Base-by-base conservation (phyloP, 2,888 invertebrate genomes). In the Pseudococcus jackbeardsleyi region DNA sequence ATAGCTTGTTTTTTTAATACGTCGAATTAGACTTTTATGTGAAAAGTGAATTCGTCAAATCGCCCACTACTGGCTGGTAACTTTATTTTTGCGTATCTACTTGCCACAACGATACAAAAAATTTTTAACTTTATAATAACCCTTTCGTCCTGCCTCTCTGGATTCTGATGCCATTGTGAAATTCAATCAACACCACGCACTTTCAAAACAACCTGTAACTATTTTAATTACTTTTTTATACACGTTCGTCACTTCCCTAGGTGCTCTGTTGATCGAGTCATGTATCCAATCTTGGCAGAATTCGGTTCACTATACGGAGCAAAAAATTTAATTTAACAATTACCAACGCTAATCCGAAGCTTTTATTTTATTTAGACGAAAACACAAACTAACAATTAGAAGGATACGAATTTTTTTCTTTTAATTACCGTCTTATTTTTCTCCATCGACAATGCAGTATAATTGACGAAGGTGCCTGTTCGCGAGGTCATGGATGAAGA, bases 171-270 rank as follows among this genome's bases (percentile, higher is more conserved):
- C 59, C 11, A 33, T 72, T 72, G 15, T 33, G 15, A 72, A 72
- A 72, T 72, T 72, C 68, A 72, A 72, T 72, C 68, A 72, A 33
- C 68, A 72, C 26, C 68, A 72, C 68, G 68, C 68, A 72, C 68
- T 72, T 72, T 72, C 33, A 72, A 72, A 72, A 72, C 33, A 33
- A 72, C 68, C 68, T 72, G 68, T 72, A 72, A 72, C 68, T 72
- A 72, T 72, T 72, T 72, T 72, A 72, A 72, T 72, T 72, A 72
- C 68, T 72, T 72, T 72, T 72, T 72, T 72, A 26, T 72, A 33
- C 68, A 22, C 68, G 22, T 19, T 19, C 12, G 12, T 11, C 64
- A 5, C 22, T 64, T 64, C 68, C 68, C 26, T 72, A 12, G 68
- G 12, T 72, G 11, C 68, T 26, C 15, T 33, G 68, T 72, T 72